Evolutionary conservation across 1,140 invertebrate species (phyloP), one percentile per base, ranked within the genome.

Genomic region (Ceratina japonica): DNA sequence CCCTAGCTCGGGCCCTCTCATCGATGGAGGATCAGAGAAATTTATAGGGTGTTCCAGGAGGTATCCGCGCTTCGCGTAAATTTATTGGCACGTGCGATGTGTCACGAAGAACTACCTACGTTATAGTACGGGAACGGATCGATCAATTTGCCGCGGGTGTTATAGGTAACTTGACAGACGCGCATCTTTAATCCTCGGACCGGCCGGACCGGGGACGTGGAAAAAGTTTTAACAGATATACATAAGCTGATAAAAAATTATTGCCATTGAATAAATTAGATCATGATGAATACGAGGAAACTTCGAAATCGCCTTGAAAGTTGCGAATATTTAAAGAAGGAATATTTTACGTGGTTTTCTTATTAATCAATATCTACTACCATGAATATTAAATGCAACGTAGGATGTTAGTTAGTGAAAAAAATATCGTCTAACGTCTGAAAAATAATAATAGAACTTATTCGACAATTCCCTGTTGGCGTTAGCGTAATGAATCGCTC

Each of bases 21-120:
- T 75, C 81, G 71, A 64, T 56, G 65, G 66, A 82, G 61, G 71
- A 75, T 64, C 68, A 80, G 81, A 66, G 77, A 84, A 84, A 84
- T 84, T 84, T 84, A 84, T 84, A 84, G 81, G 71, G 72, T 80
- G 68, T 70, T 83, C 77, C 83, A 78, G 66, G 71, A 84, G 82
- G 66, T 80, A 84, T 83, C 83, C 59, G 66, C 78, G 77, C 70
- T 79, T 63, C 24, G 68, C 65, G 54, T n/a, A 84, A 68, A 84
- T 84, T 84, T 84, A 84, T 84, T 74, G 82, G 68, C 82, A 80
- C 61, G 75, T 61, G 81, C 83, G 76, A 80, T 76, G 82, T 63
- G 66, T 83, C 83, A 83, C 77, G 72, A 66, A 80, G 66, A 75
- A 66, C 62, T 61, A 49, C 68, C 62, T 61, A 54, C 68, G 78